Evolutionary conservation across 2,113 vertebrate species (phyloP), one percentile per base, ranked within the genome.

Genomic region (Pachycephala philippinensis): DNA sequence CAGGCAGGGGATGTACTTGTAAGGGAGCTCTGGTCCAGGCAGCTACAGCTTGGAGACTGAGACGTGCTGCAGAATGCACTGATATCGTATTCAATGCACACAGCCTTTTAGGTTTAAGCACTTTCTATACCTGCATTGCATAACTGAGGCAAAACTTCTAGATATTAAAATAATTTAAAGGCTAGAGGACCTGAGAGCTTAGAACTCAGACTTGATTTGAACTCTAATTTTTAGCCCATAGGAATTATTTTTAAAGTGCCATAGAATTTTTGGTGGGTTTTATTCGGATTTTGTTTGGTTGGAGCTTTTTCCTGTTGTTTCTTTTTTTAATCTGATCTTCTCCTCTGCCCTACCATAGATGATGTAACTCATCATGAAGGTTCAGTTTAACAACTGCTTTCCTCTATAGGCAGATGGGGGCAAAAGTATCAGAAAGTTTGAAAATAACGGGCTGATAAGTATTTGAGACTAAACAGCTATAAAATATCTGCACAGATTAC

Each of bases 231-330:
- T 61, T 42, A 53, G 8, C 3, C 3, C 13, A 3, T 27, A 78
- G 39, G 22, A 44, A 17, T 6, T 18, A 60, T n/a, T 74, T 74
- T 57, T 13, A 4, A 77, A 74, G 4, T 35, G 2, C 0, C 1
- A 10, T 39, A 6, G 31, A 3, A 40, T 45, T 74, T 72, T 22
- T 37, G 15, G 9, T 42, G 24, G 1, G 1, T 50, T 83, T 76
- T 50, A 6, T 15, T 71, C 0, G 0, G 6, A 5, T 31, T 72
- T 57, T 61, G 3, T 31, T 37, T 37, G 2, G 3, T 50, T 44
- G 9, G 10, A 8, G 20, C 42, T 13, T 8, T 52, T 45, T 39
- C 3, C 23, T 49, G 4, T 7, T 18, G 0, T 11, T 45, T 14
- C 4, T 37, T 33, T 42, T 52, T 83, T 60, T 28, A 45, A 39